Conservation (phyloP, 2,113 vertebrate species). For the Amphiprion percula region DNA sequence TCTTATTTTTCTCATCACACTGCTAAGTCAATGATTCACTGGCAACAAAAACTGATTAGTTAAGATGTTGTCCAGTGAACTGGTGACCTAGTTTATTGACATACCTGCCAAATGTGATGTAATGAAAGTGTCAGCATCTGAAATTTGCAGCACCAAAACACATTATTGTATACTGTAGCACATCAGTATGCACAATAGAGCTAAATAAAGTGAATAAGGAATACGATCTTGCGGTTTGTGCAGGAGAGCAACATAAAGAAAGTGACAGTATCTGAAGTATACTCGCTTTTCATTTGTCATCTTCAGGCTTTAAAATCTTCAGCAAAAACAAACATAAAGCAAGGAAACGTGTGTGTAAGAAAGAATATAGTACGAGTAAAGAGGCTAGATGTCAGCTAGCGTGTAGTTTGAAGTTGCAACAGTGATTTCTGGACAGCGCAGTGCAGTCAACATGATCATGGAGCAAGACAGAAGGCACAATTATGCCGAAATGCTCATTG, state of each 20-base stretch:
- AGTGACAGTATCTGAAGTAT: too few species aligned
- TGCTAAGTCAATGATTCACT: too few species aligned
- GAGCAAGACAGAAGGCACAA: neutral
- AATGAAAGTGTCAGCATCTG: too few species aligned
- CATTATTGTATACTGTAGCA: too few species aligned
- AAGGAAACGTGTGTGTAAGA: neutral
- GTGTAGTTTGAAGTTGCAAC: neutral
- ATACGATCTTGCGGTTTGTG: neutral
- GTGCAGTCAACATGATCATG: neutral
- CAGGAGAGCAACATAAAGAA: too few species aligned
- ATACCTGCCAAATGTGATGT: too few species aligned
- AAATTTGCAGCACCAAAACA: too few species aligned
- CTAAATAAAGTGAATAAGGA: too few species aligned
- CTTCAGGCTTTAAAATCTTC: neutral
- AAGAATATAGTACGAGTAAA: neutral
- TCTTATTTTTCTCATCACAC: too few species aligned
- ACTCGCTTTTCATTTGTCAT: neutral
- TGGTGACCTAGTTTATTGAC: neutral
- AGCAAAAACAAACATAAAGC: neutral
- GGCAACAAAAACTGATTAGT: too few species aligned
- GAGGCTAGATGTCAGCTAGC: neutral
- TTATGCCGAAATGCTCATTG: conserved; percentile 43
- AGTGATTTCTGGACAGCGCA: neutral
- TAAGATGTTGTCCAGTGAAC: too few species aligned
- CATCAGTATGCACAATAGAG: too few species aligned